Conservation (phyloP, 2,113 vertebrate species). For the Prionailurus bengalensis region DNA sequence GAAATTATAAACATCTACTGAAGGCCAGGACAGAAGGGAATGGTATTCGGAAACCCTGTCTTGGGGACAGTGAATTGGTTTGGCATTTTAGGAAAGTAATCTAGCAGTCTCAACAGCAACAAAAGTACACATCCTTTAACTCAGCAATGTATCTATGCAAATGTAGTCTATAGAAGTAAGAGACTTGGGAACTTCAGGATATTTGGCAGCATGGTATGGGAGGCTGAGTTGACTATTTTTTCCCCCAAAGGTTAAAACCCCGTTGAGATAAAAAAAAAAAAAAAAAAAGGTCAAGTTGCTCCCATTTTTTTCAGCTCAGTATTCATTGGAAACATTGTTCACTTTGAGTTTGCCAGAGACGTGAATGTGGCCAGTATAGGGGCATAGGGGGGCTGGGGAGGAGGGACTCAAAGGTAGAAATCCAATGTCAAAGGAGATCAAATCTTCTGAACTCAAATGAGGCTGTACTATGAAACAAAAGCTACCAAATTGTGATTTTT, state of each 20-base stretch:
- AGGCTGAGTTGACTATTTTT: too few species aligned
- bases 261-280: background rate
- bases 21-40: background rate
- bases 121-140: background rate
- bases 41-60: background rate
- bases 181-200: background rate
- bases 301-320: background rate
- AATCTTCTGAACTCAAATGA: background rate
- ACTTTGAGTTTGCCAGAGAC: background rate
- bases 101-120: background rate
- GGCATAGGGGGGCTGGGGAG: background rate
- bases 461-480: background rate
- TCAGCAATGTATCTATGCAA: background rate
- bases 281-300: background rate
- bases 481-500: background rate
- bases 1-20: background rate
- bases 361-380: background rate
- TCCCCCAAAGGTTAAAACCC: background rate
- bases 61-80: background rate
- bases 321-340: background rate
- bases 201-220: background rate
- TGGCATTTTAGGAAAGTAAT: constrained; percentile 2
- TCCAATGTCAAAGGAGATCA: background rate
- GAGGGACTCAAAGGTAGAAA: background rate
- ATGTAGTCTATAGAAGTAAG: background rate